phyloP scores from a whole-genome alignment of 2,113 vertebrate species.

The Anthoscopus minutus region DNA sequence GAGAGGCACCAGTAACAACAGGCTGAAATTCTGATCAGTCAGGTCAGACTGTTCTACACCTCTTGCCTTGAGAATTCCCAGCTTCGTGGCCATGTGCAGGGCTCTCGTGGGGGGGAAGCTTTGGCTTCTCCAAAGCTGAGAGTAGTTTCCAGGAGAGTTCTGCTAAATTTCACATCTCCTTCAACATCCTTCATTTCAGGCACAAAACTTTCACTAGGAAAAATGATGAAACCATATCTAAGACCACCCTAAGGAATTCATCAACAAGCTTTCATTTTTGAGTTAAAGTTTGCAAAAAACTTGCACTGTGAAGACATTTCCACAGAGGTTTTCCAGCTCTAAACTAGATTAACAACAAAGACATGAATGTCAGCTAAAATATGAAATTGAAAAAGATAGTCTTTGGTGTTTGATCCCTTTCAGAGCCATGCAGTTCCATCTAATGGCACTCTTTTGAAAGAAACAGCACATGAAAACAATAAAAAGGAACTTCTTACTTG shows the following conservation, averaged over 20 bases:
- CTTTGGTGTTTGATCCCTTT: not conserved
- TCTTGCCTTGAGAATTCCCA: not conserved
- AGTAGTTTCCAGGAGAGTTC: not conserved
- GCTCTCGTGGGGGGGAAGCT: not conserved
- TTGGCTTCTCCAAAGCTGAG: not conserved
- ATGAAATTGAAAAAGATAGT: not conserved
- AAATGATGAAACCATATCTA: not conserved
- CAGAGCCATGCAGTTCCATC: not conserved
- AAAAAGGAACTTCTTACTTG: not conserved
- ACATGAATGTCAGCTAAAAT: not conserved
- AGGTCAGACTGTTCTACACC: not conserved
- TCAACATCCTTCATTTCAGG: not conserved
- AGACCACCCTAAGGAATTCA: not conserved
- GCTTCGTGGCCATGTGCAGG: fast-evolving
- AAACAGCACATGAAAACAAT: not conserved
- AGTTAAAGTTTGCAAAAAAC: not conserved
- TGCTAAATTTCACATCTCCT: not conserved
- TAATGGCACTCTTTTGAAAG: not conserved
- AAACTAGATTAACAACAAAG: not conserved
- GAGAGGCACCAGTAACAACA: not conserved
- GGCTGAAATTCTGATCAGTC: not conserved
- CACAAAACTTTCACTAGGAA: not conserved
- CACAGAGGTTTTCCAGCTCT: not conserved
- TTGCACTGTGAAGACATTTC: not conserved
- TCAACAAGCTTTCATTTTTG: not conserved